These are phyloP conservation scores for Cyaniris semiargus DNA, from an alignment of 2,888 invertebrate genomes.

Conservation along the genomic window DNA sequence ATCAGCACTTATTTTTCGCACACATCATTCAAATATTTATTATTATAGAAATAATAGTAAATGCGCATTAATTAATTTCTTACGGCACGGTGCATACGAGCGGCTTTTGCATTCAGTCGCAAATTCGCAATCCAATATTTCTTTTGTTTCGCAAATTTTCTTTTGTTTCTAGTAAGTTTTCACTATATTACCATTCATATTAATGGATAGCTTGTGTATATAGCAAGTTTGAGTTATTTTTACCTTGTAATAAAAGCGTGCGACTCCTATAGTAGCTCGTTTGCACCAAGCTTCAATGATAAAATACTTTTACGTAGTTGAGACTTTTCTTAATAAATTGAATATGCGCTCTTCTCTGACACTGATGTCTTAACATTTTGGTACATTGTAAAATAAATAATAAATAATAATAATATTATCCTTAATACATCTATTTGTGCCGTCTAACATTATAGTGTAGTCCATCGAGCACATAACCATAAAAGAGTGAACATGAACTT, in stretches of 20 bases:
- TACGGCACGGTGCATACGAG: not conserved
- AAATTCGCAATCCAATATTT: too few relatives aligned
- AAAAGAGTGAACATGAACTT: too few relatives aligned
- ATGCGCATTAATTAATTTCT: not conserved
- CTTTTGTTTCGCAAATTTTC: too few relatives aligned
- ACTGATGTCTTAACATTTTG: not conserved
- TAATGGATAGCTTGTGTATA: too few relatives aligned
- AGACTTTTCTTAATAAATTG: not conserved
- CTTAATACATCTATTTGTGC: constrained; percentile 14
- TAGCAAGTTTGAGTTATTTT: too few relatives aligned
- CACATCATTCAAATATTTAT: not conserved
- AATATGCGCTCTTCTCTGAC: not conserved
- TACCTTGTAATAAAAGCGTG: too few relatives aligned
- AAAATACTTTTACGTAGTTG: not conserved
- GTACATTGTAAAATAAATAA: not conserved
- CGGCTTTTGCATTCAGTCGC: too few relatives aligned
- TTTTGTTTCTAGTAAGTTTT: too few relatives aligned
- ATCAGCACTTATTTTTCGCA: constrained; percentile 15
- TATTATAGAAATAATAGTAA: not conserved
- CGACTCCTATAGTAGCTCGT: not conserved
- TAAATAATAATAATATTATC: not conserved
- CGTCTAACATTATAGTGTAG: not conserved
- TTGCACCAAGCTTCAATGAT: not conserved
- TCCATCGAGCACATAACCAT: not conserved
- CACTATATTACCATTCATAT: too few relatives aligned